These are phyloP conservation scores for Nymphalis urticae DNA, from an alignment of 2,888 invertebrate species.

Conservation along the genomic window DNA sequence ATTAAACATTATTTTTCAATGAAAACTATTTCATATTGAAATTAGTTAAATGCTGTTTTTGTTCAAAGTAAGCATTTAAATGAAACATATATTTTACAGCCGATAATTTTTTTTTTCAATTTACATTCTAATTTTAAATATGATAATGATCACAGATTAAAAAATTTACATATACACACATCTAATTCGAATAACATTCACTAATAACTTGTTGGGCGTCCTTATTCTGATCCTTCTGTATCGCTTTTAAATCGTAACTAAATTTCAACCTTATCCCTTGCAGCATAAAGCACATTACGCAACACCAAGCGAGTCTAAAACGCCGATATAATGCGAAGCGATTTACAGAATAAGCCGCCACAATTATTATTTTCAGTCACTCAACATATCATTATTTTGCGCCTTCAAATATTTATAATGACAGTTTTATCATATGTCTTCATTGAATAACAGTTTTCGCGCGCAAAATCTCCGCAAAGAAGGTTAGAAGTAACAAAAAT, in stretches of 20 bases:
- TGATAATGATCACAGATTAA: not conserved
- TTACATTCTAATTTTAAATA: too few relatives aligned
- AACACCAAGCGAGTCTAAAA: conserved; percentile 41
- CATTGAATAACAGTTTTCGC: conserved; percentile 44
- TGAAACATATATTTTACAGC: too few relatives aligned
- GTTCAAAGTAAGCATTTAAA: too few relatives aligned
- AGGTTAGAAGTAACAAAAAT: conserved; percentile 46
- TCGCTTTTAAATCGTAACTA: conserved; percentile 42
- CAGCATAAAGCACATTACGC: conserved; percentile 51
- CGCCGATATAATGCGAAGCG: conserved; percentile 49
- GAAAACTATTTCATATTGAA: too few relatives aligned
- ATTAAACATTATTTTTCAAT: too few relatives aligned
- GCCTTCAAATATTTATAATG: not conserved
- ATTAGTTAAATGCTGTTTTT: too few relatives aligned
- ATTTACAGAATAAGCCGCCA: conserved; percentile 62
- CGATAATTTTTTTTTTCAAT: too few relatives aligned
- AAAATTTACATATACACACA: conserved; percentile 1
- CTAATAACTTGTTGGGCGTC: conserved; percentile 55
- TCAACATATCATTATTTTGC: conserved; percentile 40
- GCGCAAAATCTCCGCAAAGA: conserved; percentile 41
- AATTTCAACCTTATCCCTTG: conserved; percentile 50
- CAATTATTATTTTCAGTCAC: conserved; percentile 54
- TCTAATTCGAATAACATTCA: conserved; percentile 21
- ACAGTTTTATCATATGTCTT: conserved; percentile 35
- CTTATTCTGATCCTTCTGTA: conserved; percentile 58